Conservation (phyloP, 92 coral and sea anemone species). For the Meandrina meandrites region DNA sequence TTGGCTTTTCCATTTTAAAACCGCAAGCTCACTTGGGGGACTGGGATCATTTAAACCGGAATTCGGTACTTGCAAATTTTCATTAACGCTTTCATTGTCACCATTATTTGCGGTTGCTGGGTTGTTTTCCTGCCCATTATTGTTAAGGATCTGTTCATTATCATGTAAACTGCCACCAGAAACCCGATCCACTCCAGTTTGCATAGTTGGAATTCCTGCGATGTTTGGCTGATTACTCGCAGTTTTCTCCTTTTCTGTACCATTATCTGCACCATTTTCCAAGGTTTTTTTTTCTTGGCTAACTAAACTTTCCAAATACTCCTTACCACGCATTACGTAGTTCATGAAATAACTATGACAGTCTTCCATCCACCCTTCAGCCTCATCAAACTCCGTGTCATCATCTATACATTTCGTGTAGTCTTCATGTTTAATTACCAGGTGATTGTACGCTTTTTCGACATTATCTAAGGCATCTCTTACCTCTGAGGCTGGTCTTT, state of each 20-base stretch:
- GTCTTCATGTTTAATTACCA: constrained; percentile 44
- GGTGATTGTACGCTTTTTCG: constrained; percentile 28
- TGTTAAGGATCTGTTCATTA: neutral
- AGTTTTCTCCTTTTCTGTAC: neutral
- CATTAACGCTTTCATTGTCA: constrained; percentile 4
- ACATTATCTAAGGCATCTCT: constrained; percentile 45
- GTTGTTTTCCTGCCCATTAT: constrained; percentile 1
- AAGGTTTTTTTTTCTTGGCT: neutral
- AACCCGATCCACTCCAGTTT: constrained; percentile 17
- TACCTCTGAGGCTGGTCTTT: constrained; percentile 59
- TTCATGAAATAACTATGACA: constrained; percentile 34
- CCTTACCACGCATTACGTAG: constrained; percentile 34
- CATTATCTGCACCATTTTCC: neutral
- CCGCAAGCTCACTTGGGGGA: constrained; percentile 19
- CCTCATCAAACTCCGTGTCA: constrained; percentile 39
- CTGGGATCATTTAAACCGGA: neutral
- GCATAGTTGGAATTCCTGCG: constrained; percentile 22
- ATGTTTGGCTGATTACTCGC: neutral
- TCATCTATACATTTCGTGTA: constrained; percentile 44
- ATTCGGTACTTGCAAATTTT: neutral
- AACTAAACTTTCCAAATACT: constrained; percentile 28
- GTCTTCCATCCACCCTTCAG: constrained; percentile 45
- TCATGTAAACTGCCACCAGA: neutral
- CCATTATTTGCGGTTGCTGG: neutral
- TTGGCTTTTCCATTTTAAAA: constrained; percentile 64